Percentiles rank a stretch among this genome's conserved stretches.
phyloP scores from a whole-genome alignment of 2,888 invertebrate genomes.

The Eristalis arbustorum region DNA sequence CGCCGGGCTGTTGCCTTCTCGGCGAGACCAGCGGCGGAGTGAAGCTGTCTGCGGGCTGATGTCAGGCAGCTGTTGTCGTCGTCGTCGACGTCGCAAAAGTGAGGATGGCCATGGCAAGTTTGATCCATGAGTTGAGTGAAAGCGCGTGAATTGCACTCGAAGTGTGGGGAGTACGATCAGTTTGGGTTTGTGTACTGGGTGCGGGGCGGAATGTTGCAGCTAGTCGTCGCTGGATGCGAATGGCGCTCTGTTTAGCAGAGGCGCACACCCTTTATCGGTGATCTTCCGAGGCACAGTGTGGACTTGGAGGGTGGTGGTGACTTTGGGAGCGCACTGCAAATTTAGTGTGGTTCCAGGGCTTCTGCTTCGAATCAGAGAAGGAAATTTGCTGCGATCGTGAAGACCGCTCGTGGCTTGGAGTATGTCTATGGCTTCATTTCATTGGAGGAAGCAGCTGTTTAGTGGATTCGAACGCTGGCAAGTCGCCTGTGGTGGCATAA shows the following conservation, averaged over 20 bases:
- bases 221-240: background rate
- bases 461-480: too few species aligned
- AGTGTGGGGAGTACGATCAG: background rate
- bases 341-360: too few species aligned
- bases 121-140: background rate
- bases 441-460: too few species aligned
- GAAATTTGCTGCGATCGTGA: too few species aligned
- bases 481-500: too few species aligned
- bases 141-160: background rate
- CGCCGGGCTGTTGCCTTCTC: background rate
- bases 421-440: too few species aligned
- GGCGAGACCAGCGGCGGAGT: background rate
- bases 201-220: background rate
- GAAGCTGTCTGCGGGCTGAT: slow-evolving; percentile 2
- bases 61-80: slow-evolving; percentile 59
- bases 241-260: background rate
- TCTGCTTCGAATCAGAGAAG: too few species aligned
- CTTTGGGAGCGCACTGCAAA: background rate
- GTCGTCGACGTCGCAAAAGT: slow-evolving; percentile 4
- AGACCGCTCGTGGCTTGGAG: too few species aligned
- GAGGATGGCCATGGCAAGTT: background rate
- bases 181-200: background rate
- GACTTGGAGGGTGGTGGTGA: background rate
- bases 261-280: background rate
- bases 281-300: background rate